phyloP scores from a whole-genome alignment of 2,888 invertebrate species.

The Agonopterix alstromeriana region DNA sequence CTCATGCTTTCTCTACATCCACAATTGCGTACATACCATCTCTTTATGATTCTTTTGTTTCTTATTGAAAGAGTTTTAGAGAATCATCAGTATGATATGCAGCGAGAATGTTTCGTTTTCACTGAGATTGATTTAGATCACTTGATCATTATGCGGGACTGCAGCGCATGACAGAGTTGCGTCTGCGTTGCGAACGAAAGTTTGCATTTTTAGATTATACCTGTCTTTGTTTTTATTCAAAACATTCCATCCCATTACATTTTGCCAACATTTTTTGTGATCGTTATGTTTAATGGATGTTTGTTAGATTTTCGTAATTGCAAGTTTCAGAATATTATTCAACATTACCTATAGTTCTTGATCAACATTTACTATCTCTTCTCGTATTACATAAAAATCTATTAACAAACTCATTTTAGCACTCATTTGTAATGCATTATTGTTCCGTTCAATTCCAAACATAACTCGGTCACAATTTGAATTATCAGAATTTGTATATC shows the following conservation, averaged over 20 bases:
- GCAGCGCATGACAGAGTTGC: constrained; percentile 24
- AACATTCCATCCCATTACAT: too few relatives aligned
- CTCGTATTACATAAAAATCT: too few relatives aligned
- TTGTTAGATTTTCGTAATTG: too few relatives aligned
- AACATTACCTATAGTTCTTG: too few relatives aligned
- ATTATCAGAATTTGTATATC: constrained; percentile 23
- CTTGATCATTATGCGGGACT: constrained; percentile 22
- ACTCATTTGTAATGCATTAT: not conserved
- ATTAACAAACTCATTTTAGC: not conserved
- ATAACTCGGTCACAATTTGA: not conserved
- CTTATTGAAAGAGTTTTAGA: too few relatives aligned
- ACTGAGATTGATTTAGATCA: constrained; percentile 22
- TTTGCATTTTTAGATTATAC: constrained; percentile 5
- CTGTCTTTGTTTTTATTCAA: too few relatives aligned
- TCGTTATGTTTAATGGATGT: too few relatives aligned
- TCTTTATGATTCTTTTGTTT: too few relatives aligned
- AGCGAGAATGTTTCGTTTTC: constrained; percentile 10
- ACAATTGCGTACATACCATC: not conserved
- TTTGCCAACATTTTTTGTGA: too few relatives aligned
- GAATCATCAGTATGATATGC: not conserved
- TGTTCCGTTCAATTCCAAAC: not conserved
- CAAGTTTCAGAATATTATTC: too few relatives aligned
- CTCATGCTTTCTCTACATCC: constrained; percentile 5
- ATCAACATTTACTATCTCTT: too few relatives aligned
- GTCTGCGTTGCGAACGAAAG: constrained; percentile 26